Conservation (phyloP, 2,797 vertebrate species). For the Iguana delicatissima region DNA sequence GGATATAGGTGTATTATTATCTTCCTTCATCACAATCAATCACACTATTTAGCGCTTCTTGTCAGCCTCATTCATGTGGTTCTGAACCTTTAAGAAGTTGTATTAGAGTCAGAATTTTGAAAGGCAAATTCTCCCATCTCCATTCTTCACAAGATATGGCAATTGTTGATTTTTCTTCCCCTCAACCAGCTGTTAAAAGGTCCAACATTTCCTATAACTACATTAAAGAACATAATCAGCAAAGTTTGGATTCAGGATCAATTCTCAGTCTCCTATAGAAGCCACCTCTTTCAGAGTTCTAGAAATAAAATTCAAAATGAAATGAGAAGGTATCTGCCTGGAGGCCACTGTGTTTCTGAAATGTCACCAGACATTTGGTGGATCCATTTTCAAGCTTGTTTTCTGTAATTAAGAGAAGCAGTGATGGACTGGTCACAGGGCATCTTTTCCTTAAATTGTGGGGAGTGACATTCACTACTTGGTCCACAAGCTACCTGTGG, state of each 20-base stretch:
- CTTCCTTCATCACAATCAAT: background rate
- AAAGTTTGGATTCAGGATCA: no score
- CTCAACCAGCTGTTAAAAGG: background rate
- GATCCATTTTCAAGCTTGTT: no score
- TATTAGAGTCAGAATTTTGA: background rate
- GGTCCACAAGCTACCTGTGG: no score
- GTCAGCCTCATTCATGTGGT: no score
- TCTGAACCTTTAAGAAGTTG: background rate
- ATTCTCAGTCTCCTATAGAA: background rate
- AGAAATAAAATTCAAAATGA: background rate
- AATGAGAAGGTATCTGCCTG: background rate
- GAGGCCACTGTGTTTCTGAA: background rate
- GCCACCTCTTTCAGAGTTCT: background rate
- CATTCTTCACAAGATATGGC: no score
- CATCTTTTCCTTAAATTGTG: no score
- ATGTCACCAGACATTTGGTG: no score
- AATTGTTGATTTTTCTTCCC: background rate
- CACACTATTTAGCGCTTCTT: background rate
- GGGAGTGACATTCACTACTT: no score
- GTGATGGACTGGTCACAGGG: no score
- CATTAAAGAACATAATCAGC: background rate
- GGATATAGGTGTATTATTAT: background rate
- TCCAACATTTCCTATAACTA: background rate
- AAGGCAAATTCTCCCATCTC: background rate
- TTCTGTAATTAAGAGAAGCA: no score